A percentile compares a stretch with the other conserved stretches of the same genome.
Conservation (phyloP, 2,888 invertebrate genomes). For the Griposia aprilina region DNA sequence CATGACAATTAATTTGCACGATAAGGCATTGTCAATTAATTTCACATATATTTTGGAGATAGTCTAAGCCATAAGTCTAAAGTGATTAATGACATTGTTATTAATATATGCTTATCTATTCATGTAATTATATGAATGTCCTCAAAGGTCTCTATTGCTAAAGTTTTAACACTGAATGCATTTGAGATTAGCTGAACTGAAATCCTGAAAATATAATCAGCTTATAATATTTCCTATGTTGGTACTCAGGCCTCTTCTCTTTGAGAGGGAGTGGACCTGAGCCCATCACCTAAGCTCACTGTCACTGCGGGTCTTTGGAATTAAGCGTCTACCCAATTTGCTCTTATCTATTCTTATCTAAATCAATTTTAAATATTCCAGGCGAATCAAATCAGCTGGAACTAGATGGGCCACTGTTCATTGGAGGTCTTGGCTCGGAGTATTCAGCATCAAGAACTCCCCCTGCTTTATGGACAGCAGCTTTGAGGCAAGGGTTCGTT, state of each 20-base stretch:
- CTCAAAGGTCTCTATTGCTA: neutral
- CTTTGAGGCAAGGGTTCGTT: constrained; percentile 97
- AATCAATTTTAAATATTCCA: constrained; percentile 70
- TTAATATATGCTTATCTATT: constrained; percentile 7
- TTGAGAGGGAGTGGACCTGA: neutral
- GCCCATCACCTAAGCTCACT: no score
- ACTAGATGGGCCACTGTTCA: constrained; percentile 96
- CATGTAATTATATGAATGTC: constrained; percentile 7
- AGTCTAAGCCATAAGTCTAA: constrained; percentile 27
- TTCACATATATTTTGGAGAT: constrained; percentile 47
- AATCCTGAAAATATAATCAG: neutral
- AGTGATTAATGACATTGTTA: constrained; percentile 12
- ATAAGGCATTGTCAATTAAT: constrained; percentile 53
- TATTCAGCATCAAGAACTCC: constrained; percentile 95
- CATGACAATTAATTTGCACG: constrained; percentile 51
- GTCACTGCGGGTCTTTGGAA: neutral
- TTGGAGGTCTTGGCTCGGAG: constrained; percentile 96
- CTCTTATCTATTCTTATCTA: neutral
- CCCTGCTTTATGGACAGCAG: constrained; percentile 97
- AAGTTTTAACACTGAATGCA: neutral
- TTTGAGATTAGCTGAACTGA: neutral
- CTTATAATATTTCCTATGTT: neutral
- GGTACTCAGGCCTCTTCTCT: neutral
- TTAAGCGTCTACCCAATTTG: neutral
- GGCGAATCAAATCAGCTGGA: constrained; percentile 97